phyloP scores from a whole-genome alignment of 1,140 invertebrate genomes.

The Diachasma alloeum region DNA sequence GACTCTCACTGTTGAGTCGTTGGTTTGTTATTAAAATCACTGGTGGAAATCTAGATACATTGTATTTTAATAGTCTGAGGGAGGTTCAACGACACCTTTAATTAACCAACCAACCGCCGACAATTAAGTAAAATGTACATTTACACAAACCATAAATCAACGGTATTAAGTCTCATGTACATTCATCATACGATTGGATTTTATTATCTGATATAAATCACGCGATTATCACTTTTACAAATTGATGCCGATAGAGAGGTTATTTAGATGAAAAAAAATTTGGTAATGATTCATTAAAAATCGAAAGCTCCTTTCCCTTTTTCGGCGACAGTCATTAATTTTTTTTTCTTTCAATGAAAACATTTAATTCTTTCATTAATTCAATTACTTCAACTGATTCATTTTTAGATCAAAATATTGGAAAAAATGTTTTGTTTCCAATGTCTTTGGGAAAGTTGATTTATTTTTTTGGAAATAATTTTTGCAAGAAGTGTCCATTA shows the following conservation, averaged over 20 bases:
- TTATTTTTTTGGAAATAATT: no score
- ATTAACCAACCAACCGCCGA: slow-evolving; percentile 15
- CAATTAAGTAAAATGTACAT: slow-evolving; percentile 25
- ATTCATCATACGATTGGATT: slow-evolving; percentile 11
- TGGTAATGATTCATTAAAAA: no score
- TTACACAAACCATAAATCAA: slow-evolving; percentile 22
- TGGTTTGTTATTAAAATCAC: not conserved
- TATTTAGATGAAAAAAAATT: not conserved
- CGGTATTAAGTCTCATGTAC: not conserved
- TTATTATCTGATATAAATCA: not conserved
- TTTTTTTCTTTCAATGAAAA: not conserved
- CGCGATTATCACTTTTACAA: not conserved
- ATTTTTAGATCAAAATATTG: no score
- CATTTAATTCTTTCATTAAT: no score
- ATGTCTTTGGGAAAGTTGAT: no score
- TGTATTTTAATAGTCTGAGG: not conserved
- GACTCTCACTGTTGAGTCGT: not conserved
- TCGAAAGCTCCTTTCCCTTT: no score
- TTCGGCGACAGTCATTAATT: no score
- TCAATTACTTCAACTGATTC: no score
- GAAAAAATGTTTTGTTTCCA: no score
- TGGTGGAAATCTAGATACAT: not conserved
- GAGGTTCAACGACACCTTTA: slow-evolving; percentile 26
- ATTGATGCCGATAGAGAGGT: not conserved
- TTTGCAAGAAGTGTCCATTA: no score